These are phyloP conservation scores for Pinna nobilis DNA, from an alignment of 1,140 invertebrate species.

Conservation along the genomic window DNA sequence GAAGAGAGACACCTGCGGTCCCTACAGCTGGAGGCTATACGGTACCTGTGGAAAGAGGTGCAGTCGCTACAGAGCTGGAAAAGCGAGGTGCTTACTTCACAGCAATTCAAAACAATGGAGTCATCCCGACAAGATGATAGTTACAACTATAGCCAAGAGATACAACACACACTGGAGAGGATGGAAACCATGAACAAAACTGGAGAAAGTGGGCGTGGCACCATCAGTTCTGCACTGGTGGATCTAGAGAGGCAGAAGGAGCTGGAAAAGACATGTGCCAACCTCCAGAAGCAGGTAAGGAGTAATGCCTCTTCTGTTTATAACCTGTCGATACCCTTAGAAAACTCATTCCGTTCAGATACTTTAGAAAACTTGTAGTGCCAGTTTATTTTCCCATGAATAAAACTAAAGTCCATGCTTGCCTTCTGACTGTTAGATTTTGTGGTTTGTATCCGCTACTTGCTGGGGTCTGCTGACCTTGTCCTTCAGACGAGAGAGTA, in stretches of 20 bases:
- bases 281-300: slow-evolving; percentile 65
- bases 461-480: no score
- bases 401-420: no score
- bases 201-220: slow-evolving; percentile 16
- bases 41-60: slow-evolving; percentile 92
- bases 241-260: slow-evolving; percentile 56
- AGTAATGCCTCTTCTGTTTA: background rate
- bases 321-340: background rate
- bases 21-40: slow-evolving; percentile 92
- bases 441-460: no score
- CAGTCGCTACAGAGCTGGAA: slow-evolving; percentile 64
- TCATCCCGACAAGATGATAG: slow-evolving; percentile 47
- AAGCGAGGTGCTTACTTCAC: slow-evolving; percentile 52
- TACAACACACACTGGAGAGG: slow-evolving; percentile 52
- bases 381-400: no score
- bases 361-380: no score
- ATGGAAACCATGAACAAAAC: slow-evolving; percentile 41
- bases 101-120: slow-evolving; percentile 46
- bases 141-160: slow-evolving; percentile 52
- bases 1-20: slow-evolving; percentile 90
- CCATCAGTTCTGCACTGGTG: slow-evolving; percentile 1
- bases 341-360: background rate
- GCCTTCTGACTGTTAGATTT: no score
- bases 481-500: no score
- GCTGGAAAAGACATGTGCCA: slow-evolving; percentile 65